phyloP scores from a whole-genome alignment of 2,797 vertebrate genomes.

The Todus mexicanus region DNA sequence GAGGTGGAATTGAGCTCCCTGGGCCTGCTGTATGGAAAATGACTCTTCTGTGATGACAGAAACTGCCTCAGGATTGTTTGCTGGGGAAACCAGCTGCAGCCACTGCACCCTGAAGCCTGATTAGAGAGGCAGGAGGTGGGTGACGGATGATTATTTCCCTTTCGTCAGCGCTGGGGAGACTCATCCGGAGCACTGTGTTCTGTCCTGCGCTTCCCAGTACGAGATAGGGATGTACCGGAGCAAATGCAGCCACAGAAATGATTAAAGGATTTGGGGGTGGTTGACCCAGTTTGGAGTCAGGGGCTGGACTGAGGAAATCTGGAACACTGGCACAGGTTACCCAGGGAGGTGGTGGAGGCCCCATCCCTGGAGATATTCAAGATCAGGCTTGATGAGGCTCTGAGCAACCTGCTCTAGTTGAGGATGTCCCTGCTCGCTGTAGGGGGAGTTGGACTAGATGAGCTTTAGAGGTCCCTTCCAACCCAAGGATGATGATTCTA shows the following conservation, averaged over 20 bases:
- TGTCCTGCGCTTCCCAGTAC: neutral
- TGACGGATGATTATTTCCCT: neutral
- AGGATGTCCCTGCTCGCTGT: too few relatives aligned
- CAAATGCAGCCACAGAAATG: neutral
- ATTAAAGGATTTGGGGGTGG: neutral
- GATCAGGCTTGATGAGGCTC: too few relatives aligned
- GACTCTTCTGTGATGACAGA: neutral
- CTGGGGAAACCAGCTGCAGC: neutral
- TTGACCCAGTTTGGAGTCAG: neutral
- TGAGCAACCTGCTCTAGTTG: too few relatives aligned
- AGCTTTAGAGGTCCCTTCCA: too few relatives aligned
- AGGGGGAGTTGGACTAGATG: too few relatives aligned
- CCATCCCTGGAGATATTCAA: too few relatives aligned
- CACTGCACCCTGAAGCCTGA: neutral
- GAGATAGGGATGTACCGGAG: rapidly evolving
- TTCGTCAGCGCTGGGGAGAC: rapidly evolving
- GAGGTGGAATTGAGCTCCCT: neutral
- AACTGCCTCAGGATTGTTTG: neutral
- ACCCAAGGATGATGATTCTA: too few relatives aligned
- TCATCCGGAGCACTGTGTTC: rapidly evolving
- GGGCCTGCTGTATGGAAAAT: neutral
- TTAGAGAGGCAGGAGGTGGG: neutral
- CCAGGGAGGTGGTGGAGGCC: too few relatives aligned
- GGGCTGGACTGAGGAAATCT: neutral
- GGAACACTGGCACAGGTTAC: too few relatives aligned